Base-by-base conservation (phyloP, 2,797 vertebrate species). In the Pseudocheirus occidentalis region DNA sequence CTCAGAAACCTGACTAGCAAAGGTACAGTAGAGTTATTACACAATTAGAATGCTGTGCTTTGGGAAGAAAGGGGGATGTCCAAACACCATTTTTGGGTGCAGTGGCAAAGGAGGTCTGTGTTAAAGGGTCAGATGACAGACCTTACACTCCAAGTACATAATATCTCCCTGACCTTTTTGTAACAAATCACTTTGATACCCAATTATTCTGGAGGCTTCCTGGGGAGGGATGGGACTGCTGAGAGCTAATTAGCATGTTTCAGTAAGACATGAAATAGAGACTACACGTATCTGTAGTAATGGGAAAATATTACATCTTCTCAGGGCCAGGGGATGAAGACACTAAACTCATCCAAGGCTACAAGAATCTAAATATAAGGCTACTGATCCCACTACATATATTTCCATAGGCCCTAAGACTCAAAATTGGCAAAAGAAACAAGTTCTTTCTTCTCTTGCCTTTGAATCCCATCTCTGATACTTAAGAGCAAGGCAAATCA, bases 41-140 rank as follows among this genome's bases (percentile, higher is more conserved):
- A 81, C 40, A 81, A 46, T 81, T 81, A 46, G 73, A 46, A 81
- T 81, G 40, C 73, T 81, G 21, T 81, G 40, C 21, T 81, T 81
- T 46, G 40, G 9, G 40, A 81, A 40, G 40, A 81, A 81, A 81
- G 18, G 40, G 16, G 66, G 14, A 81, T 27, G 40, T 81, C n/a
- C 18, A 21, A 73, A 73, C 14, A 16, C 24, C 7, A 5, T 29
- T 29, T 29, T 34, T 40, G 93, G 91, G 90, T 0, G 4, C 18
- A 4, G 58, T 55, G n/a, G 92, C 55, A 55, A 90, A 66, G 50
- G 46, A 40, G 52, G 94, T 57, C 53, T 0, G 53, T 53, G 93
- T 90, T 90, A 46, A 92, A 50, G 55, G 92, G 92, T 95, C 97
- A 94, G 96, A 95, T 93, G 95, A 40, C 93, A 54, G 27, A 14